Base-by-base conservation (phyloP, 2,888 invertebrate genomes). In the Chalcosyrphus nemorum region DNA sequence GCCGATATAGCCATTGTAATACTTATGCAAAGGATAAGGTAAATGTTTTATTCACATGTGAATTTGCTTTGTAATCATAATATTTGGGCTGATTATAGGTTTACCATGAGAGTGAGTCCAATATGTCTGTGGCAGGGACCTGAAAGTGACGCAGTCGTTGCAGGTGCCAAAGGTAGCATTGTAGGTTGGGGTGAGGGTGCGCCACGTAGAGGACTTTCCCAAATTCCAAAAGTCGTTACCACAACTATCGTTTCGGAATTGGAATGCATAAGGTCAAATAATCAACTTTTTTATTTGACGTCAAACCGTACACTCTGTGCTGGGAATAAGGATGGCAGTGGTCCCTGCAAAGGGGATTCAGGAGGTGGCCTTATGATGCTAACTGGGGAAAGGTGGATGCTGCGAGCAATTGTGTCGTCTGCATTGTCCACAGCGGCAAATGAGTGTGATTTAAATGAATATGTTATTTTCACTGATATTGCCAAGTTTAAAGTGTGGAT, bases 391-490 rank as follows among this genome's bases (percentile, higher is more conserved):
- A 88, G 88, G 45, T 93, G 92, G 92, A 87, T 88, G 71, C 86
- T 93, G 41, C 89, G 92, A 29, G 93, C 93, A 5, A 89, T 93
- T n/a, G 92, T 93, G 1, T 93, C 93, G 0, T 91, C 92, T 6
- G 92, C 93, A 0, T 87, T 92, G n/a, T n/a, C n/a, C n/a, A n/a
- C n/a, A 2, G 75, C 86, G 4, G 86, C 75, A 15, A 63, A 77
- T 17, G 91, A 91, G 0, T 95, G 95, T 87, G 93, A 95, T 88
- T 92, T 94, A 0, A 89, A 92, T 21, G 92, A 94, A 87, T 95
- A 93, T 87, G 91, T 94, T 2, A 93, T 95, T n/a, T 95, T 94
- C 87, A 94, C 93, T 0, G 95, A 95, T 88, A 89, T 93, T 29
- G 93, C 94, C 0, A 92, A 93, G 87, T 93, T 93, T 87, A 88